phyloP scores from a whole-genome alignment of 30 jellyfish, hydroid and myxozoan species.

The Aurelia aurita region DNA sequence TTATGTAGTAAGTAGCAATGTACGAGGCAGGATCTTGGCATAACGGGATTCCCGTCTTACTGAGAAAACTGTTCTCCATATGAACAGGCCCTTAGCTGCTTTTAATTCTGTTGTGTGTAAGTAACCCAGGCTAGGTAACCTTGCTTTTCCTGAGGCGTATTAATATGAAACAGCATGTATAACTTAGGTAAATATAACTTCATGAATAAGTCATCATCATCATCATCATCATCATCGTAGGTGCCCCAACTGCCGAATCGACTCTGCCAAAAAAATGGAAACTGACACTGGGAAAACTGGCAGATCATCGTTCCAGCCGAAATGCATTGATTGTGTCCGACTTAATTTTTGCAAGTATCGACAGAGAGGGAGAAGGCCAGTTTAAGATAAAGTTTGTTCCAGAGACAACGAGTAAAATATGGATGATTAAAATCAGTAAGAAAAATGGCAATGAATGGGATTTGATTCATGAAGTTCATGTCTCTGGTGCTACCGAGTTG shows the following conservation, averaged over 20 bases:
- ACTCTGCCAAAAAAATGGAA: neutral
- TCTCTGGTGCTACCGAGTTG: slow-evolving; percentile 5
- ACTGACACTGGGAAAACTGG: neutral
- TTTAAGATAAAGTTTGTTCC: neutral
- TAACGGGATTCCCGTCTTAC: no score
- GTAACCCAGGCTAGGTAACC: no score
- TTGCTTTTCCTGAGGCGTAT: no score
- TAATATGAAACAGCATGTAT: no score
- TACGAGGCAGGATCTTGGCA: no score
- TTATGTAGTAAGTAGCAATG: no score
- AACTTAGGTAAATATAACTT: no score
- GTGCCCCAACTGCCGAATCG: slow-evolving; percentile 4
- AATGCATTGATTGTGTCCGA: slow-evolving; percentile 9
- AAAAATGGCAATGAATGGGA: neutral
- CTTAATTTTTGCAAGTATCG: neutral
- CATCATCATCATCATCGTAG: neutral
- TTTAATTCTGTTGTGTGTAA: no score
- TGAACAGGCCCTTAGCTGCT: no score
- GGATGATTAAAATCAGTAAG: neutral
- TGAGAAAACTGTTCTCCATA: no score
- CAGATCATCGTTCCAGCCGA: neutral
- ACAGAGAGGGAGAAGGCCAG: slow-evolving; percentile 18
- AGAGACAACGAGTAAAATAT: neutral
- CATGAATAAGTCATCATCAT: no score
- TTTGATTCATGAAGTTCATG: neutral